A percentile compares a stretch with the other conserved stretches of the same genome.
phyloP scores from a whole-genome alignment of 2,113 vertebrate genomes.

The Puffinus mauretanicus region DNA sequence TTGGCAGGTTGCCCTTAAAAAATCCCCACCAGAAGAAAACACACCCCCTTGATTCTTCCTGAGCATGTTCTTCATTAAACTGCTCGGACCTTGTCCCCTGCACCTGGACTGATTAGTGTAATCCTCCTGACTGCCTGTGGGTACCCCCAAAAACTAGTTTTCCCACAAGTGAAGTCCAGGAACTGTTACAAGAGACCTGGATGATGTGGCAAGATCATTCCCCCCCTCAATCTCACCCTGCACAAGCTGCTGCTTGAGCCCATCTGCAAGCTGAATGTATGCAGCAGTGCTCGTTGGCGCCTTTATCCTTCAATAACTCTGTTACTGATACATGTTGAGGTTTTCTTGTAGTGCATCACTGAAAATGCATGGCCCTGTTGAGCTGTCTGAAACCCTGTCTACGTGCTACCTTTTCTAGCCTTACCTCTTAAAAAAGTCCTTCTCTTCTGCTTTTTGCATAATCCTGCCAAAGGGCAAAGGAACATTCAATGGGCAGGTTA shows the following conservation, averaged over 20 bases:
- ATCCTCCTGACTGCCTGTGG: conserved; percentile 25
- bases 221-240: neutral
- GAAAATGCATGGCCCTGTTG: neutral
- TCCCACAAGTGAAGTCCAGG: conserved; percentile 34
- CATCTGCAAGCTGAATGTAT: neutral
- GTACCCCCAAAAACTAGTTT: conserved; percentile 24
- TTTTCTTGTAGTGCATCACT: neutral
- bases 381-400: neutral
- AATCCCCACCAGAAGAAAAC: neutral
- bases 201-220: neutral
- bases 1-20: conserved; percentile 52
- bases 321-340: rapidly evolving
- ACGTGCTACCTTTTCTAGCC: neutral
- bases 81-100: neutral
- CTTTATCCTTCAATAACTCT: neutral
- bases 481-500: neutral
- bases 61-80: neutral
- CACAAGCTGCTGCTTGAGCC: neutral
- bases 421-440: neutral
- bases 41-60: neutral
- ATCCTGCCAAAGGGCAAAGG: neutral
- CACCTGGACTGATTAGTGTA: conserved; percentile 34
- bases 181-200: neutral
- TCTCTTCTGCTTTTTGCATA: neutral
- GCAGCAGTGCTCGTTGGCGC: rapidly evolving